Base-by-base conservation (phyloP, 2,888 invertebrate genomes). In the Ceraclea dissimilis region DNA sequence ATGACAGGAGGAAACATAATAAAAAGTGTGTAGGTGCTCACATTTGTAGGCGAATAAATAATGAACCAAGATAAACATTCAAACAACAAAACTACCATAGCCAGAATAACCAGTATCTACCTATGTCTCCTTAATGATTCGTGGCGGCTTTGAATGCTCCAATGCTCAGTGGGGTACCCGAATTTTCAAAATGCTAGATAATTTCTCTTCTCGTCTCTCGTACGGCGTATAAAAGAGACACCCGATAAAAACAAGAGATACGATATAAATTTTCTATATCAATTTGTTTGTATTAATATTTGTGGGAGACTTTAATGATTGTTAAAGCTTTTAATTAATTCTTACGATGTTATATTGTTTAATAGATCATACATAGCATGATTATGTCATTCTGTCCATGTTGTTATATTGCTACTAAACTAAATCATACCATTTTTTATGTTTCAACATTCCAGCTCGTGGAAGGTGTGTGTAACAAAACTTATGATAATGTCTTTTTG, bases 11-110 rank as follows among this genome's bases (percentile, higher is more conserved):
- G 43, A 46, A 19, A 19, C 20, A 46, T 19, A 19, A 49, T 49
- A 49, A 26, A n/a, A 5, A 13, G 49, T 49, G 55, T 50, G 56
- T 56, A 59, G 54, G 54, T 58, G 52, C 49, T 50, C 54, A 49
- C 51, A 51, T 57, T 34, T 54, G 53, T 57, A 50, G 44, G 52
- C 47, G 49, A 58, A 56, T 58, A 56, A 60, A 58, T 56, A 58
- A 59, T 58, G 54, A 53, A 50, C 13, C 19, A 53, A 54, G 52
- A 58, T 48, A 54, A 52, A 46, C 47, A 51, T 49, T 46, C 55
- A 48, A 46, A 43, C 22, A 26, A 10, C 10, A 49, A 49, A 49
- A n/a, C 19, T 22, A 26, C 26, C 26, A 34, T 52, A 31, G 31
- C 53, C 34, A 51, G 50, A 54, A 58, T 58, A 54, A 54, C 53